These are phyloP conservation scores for Noctua comes DNA, from an alignment of 2,888 invertebrate species.

Conservation along the genomic window DNA sequence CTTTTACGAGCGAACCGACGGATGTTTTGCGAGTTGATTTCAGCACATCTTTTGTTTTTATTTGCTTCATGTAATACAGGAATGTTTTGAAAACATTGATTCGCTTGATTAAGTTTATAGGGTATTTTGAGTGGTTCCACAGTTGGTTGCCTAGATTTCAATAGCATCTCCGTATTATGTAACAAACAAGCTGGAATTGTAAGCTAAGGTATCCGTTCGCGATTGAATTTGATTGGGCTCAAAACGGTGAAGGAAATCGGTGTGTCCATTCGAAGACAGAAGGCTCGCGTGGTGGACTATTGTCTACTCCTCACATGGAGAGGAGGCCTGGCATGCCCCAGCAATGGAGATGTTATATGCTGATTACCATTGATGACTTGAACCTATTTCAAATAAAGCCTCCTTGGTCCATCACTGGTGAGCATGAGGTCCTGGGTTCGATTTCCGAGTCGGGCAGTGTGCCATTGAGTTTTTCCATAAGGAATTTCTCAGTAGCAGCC, in stretches of 20 bases:
- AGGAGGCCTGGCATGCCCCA: not conserved
- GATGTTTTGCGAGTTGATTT: constrained; percentile 59
- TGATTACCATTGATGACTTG: too few species aligned
- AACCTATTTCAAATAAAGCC: too few species aligned
- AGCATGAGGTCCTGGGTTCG: too few species aligned
- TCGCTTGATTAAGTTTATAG: constrained; percentile 35
- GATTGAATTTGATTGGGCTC: not conserved
- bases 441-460: too few species aligned
- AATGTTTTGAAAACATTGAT: constrained; percentile 42
- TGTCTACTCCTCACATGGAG: not conserved
- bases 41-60: constrained; percentile 63
- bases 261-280: not conserved
- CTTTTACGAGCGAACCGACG: constrained; percentile 65
- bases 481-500: too few species aligned
- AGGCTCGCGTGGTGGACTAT: not conserved
- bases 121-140: constrained; percentile 29
- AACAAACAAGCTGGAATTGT: not conserved
- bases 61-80: constrained; percentile 42
- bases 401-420: too few species aligned
- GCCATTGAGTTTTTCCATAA: too few species aligned
- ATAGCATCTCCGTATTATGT: constrained; percentile 16
- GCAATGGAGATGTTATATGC: not conserved
- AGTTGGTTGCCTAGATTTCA: constrained; percentile 37
- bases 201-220: constrained; percentile 12
- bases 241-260: not conserved